Percentiles rank a stretch among this genome's conserved stretches.
Evolutionary conservation across 2,888 invertebrate genomes (phyloP).

Genomic region (Protophormia terraenovae): DNA sequence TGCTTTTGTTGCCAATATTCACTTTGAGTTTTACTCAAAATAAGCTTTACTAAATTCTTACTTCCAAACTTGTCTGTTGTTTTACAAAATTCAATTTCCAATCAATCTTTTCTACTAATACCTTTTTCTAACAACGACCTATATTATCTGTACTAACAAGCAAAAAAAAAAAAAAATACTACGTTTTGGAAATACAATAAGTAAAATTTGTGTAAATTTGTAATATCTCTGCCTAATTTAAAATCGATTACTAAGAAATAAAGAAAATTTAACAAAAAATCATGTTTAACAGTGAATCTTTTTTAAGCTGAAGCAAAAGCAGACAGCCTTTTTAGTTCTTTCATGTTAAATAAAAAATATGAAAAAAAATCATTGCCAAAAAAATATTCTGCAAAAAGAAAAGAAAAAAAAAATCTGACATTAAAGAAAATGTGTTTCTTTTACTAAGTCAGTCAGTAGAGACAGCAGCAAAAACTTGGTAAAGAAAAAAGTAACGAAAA

Average conservation of each 20-base stretch:
- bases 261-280: slow-evolving; percentile 11
- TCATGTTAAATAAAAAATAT: too few relatives aligned
- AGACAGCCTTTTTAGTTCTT: slow-evolving; percentile 1
- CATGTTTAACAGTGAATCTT: not conserved
- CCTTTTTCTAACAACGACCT: not conserved
- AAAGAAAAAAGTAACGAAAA: slow-evolving; percentile 43
- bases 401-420: not conserved
- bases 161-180: too few relatives aligned
- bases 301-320: slow-evolving; percentile 3
- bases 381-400: slow-evolving; percentile 14
- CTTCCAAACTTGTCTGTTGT: not conserved
- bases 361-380: slow-evolving; percentile 29
- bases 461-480: not conserved
- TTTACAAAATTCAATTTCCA: not conserved
- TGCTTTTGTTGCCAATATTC: not conserved
- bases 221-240: slow-evolving; percentile 33
- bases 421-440: slow-evolving; percentile 11
- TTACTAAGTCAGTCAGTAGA: not conserved
- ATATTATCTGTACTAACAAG: not conserved
- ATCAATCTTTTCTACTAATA: not conserved
- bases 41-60: too few relatives aligned
- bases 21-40: not conserved
- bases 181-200: not conserved
- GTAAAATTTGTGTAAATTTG: not conserved
- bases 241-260: slow-evolving; percentile 43